phyloP scores from a whole-genome alignment of 2,797 vertebrate genomes.

The Spheniscus humboldti region DNA sequence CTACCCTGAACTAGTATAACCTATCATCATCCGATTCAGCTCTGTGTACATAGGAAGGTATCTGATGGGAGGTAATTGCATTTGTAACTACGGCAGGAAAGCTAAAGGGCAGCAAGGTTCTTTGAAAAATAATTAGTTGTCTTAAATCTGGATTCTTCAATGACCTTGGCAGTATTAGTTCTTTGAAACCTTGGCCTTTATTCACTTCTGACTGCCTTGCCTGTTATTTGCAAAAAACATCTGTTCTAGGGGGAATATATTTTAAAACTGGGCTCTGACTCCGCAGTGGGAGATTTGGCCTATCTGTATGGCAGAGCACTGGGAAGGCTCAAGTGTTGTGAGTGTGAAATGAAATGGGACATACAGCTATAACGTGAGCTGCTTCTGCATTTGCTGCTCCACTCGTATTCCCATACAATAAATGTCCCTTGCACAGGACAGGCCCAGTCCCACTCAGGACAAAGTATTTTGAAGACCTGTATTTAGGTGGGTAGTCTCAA shows the following conservation, averaged over 20 bases:
- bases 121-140: background rate
- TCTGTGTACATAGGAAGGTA: background rate
- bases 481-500: background rate
- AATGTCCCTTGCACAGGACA: background rate
- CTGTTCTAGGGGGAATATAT: background rate
- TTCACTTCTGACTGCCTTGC: background rate
- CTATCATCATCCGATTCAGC: background rate
- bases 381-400: background rate
- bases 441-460: background rate
- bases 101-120: background rate
- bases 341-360: background rate
- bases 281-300: accelerated
- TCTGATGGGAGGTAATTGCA: background rate
- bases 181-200: background rate
- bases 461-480: background rate
- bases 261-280: background rate
- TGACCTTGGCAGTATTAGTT: background rate
- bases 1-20: background rate
- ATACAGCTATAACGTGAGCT: background rate
- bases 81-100: background rate
- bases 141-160: background rate
- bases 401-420: background rate
- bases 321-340: background rate
- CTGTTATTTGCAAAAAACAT: background rate
- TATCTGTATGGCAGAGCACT: accelerated